A percentile compares a stretch with the other conserved stretches of the same genome.
Conservation (phyloP, 1,140 invertebrate species). For the Olivierus martensii region DNA sequence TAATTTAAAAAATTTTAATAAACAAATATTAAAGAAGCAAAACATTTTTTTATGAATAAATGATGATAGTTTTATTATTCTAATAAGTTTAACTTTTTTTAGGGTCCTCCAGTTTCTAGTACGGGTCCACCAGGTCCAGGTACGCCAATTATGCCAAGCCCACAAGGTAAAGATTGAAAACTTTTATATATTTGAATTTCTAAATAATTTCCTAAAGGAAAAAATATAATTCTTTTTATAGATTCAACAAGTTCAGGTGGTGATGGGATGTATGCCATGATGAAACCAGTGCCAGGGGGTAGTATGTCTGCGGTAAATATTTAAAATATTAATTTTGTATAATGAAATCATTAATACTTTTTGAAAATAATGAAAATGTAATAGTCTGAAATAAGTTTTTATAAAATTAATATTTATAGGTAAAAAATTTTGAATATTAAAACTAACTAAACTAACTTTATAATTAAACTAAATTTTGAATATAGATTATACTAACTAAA, state of each 20-base stretch:
- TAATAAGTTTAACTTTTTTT: constrained; percentile 18
- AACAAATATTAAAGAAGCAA: neutral
- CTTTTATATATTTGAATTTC: neutral
- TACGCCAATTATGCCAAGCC: constrained; percentile 94
- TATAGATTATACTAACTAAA: no score
- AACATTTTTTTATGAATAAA: neutral
- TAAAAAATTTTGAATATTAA: no score
- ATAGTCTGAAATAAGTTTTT: no score
- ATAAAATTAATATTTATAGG: no score
- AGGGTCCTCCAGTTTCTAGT: constrained; percentile 42
- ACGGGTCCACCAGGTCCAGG: constrained; percentile 44
- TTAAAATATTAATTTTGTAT: neutral
- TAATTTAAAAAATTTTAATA: neutral
- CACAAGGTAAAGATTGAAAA: constrained; percentile 48
- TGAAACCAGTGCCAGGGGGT: constrained; percentile 78
- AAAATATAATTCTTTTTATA: constrained; percentile 17
- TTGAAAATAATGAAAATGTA: no score
- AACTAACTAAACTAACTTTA: no score
- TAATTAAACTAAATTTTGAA: no score
- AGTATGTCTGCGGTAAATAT: constrained; percentile 15
- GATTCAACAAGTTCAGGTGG: constrained; percentile 57
- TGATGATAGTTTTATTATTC: neutral
- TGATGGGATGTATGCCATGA: constrained; percentile 95
- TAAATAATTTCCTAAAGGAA: neutral
- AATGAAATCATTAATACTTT: no score